Evolutionary conservation across 2,888 invertebrate genomes (phyloP).

Genomic region (Crioceris asparagi): DNA sequence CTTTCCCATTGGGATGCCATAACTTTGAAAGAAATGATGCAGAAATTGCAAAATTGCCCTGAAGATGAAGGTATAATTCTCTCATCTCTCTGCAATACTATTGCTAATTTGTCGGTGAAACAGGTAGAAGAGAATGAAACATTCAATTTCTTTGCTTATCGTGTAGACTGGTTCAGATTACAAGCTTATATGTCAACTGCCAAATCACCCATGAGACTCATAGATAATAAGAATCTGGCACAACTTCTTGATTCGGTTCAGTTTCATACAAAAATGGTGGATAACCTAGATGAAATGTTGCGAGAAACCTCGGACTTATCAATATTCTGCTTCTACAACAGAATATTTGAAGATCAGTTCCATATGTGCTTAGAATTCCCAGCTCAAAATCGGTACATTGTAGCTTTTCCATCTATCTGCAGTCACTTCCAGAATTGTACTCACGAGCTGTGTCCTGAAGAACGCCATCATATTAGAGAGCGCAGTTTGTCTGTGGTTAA

Average conservation of each 20-base stretch:
- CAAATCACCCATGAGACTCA: constrained; percentile 67
- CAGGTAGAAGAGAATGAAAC: constrained; percentile 94
- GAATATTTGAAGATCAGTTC: constrained; percentile 96
- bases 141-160: constrained; percentile 90
- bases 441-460: constrained; percentile 97
- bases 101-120: constrained; percentile 76
- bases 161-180: constrained; percentile 90
- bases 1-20: constrained; percentile 93
- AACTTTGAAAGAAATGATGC: constrained; percentile 72
- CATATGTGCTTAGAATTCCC: constrained; percentile 98
- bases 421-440: constrained; percentile 97
- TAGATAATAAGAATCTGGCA: constrained; percentile 78
- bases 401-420: constrained; percentile 95
- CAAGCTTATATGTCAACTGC: constrained; percentile 87
- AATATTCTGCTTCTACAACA: constrained; percentile 94
- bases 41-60: constrained; percentile 73
- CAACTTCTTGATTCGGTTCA: constrained; percentile 89
- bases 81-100: constrained; percentile 82
- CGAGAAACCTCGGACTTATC: constrained; percentile 96
- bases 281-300: constrained; percentile 92
- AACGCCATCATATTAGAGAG: constrained; percentile 92
- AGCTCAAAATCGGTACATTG: constrained; percentile 94
- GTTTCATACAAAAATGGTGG: constrained; percentile 97
- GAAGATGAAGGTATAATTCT: constrained; percentile 94
- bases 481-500: constrained; percentile 93